phyloP scores from a whole-genome alignment of 2,797 vertebrate genomes.

The Sciaenops ocellatus region DNA sequence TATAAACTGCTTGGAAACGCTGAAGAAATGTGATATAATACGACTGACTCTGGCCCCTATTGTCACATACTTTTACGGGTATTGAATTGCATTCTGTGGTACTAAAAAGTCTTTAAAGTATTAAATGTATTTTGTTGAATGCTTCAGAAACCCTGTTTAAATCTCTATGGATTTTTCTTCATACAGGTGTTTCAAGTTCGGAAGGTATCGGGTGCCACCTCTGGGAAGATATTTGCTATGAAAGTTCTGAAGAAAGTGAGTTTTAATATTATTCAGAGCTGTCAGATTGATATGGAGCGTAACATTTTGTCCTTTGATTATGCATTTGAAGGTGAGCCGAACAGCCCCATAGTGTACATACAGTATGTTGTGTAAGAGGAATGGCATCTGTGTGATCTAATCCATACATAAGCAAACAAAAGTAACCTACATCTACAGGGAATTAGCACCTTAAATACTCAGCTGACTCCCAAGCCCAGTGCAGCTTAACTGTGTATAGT shows the following conservation, averaged over 20 bases:
- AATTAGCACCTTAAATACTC: slow-evolving; percentile 17
- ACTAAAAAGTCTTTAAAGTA: not conserved
- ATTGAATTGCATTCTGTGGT: not conserved
- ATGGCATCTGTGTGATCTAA: not conserved
- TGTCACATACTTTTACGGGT: not conserved
- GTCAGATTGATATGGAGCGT: not conserved
- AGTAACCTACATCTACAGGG: not conserved
- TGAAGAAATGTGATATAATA: not conserved
- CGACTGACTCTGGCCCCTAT: not conserved
- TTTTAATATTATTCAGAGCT: not conserved
- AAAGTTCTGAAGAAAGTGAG: slow-evolving; percentile 98
- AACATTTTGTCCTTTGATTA: not conserved
- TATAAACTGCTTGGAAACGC: not conserved
- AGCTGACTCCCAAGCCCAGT: not conserved
- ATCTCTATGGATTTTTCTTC: slow-evolving; percentile 6
- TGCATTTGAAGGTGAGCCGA: not conserved
- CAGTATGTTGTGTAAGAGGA: not conserved
- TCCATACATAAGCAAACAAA: slow-evolving; percentile 19
- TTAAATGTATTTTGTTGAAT: not conserved
- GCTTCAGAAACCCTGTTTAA: not conserved
- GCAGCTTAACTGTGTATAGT: slow-evolving; percentile 15
- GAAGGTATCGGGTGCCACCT: slow-evolving; percentile 92
- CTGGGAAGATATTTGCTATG: slow-evolving; percentile 98
- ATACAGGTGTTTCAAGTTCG: slow-evolving; percentile 95
- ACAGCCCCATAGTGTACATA: slow-evolving; percentile 22